phyloP scores from a whole-genome alignment of 2,888 invertebrate species.

The Hedya salicella region DNA sequence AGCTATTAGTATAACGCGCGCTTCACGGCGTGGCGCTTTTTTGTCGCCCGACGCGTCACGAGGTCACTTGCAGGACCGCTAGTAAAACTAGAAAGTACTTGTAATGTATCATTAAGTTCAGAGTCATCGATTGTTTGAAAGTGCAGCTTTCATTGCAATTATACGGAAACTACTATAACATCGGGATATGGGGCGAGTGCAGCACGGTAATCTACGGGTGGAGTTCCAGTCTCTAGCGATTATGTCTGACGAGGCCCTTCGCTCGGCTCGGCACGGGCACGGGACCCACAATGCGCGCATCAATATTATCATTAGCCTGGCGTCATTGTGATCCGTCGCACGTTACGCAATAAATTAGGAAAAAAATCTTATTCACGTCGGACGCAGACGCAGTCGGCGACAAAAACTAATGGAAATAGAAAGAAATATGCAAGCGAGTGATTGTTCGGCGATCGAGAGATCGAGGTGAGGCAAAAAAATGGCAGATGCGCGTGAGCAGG shows the following conservation, averaged over 20 bases:
- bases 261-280: background rate
- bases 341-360: conserved; percentile 63
- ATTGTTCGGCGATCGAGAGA: conserved; percentile 57
- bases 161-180: conserved; percentile 13
- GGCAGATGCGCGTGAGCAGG: conserved; percentile 69
- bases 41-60: conserved; percentile 5
- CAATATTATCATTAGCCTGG: conserved; percentile 47
- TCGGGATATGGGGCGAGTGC: background rate
- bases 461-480: conserved; percentile 53
- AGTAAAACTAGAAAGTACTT: conserved; percentile 22
- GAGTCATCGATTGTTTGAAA: conserved; percentile 8
- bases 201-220: conserved; percentile 23
- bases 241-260: conserved; percentile 22
- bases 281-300: conserved; percentile 36
- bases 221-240: conserved; percentile 23
- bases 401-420: conserved; percentile 64
- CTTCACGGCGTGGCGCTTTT: conserved; percentile 13
- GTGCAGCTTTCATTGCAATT: conserved; percentile 35
- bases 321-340: conserved; percentile 45
- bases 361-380: conserved; percentile 59
- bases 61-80: background rate
- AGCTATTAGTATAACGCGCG: conserved; percentile 27
- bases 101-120: conserved; percentile 13
- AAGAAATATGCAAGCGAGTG: conserved; percentile 65
- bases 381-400: conserved; percentile 44